phyloP scores from a whole-genome alignment of 2,113 vertebrate genomes.

The Entelurus aequoreus region DNA sequence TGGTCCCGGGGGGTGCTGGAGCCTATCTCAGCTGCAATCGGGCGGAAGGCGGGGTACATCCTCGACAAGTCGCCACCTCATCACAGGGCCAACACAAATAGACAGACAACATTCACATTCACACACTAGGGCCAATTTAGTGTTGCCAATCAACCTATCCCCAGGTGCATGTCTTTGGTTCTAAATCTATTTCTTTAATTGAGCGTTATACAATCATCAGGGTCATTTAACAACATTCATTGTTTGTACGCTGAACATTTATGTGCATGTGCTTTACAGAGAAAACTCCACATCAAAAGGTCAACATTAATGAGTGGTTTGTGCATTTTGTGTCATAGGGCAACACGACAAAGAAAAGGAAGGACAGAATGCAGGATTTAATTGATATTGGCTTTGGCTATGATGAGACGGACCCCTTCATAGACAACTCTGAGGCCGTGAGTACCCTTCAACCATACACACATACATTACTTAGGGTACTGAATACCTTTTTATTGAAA shows the following conservation, averaged over 20 bases:
- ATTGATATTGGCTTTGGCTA: conserved; percentile 98
- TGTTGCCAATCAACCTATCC: no score
- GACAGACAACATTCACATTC: no score
- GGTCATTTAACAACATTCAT: neutral
- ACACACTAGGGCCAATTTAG: no score
- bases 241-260: neutral
- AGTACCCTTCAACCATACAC: conserved; percentile 62
- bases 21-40: no score
- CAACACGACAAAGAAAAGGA: conserved; percentile 81
- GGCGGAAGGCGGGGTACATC: no score
- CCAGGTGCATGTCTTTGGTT: no score
- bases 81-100: no score
- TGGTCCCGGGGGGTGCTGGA: no score
- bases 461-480: neutral
- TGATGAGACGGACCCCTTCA: conserved; percentile 95
- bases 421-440: conserved; percentile 98
- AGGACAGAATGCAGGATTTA: conserved; percentile 94
- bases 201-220: no score
- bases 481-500: neutral
- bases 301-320: neutral
- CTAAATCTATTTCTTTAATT: no score
- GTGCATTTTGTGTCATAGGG: conserved; percentile 54
- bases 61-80: no score
- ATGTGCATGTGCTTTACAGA: neutral
- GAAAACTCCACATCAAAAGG: no score